Evolutionary conservation across 2,888 invertebrate species (phyloP), one percentile per base, ranked within the genome.

Genomic region (Catocala sponsa): DNA sequence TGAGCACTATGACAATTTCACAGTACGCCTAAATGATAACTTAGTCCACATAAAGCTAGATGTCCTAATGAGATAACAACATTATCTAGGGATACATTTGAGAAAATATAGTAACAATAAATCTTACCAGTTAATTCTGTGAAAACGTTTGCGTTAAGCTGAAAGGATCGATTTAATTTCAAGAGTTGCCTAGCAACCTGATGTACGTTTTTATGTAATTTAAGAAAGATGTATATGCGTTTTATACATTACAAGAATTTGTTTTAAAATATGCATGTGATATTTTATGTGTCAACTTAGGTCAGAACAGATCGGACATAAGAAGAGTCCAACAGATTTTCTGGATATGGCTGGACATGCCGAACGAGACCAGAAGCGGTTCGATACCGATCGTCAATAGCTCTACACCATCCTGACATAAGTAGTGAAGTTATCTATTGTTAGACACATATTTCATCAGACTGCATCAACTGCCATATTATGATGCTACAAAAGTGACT

Each of bases 111-210:
- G 43, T 35, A 70, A 62, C 15, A 46, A 60, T 56, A 42, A 63
- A 63, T 63, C 79, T 78, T 73, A 77, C 76, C 76, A 53, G 61
- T 43, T 53, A 60, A 64, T 55, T 58, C 72, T 51, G 62, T 65
- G 51, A 63, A 55, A 59, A 55, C 50, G 13, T 58, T 38, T 59
- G 63, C 64, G 33, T 43, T 47, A 6, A 54, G 42, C 46, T 9
- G 55, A 42, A 53, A 35, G 9, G 32, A 76, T 81, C 78, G 82
- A 81, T 81, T 73, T 57, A 6, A 79, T 74, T 58, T 49, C 35
- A 52, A 38, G 32, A 43, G 77, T 81, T 68, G 54, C 81, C 70
- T 59, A 56, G 76, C 71, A 82, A 81, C 61, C 43, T 38, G 11
- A 6, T 12, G 15, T 56, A 48, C n/a, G 48, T 15, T 48, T 51